phyloP scores from a whole-genome alignment of 30 jellyfish, hydroid and myxozoan genomes.

The Cassiopea andromeda region DNA sequence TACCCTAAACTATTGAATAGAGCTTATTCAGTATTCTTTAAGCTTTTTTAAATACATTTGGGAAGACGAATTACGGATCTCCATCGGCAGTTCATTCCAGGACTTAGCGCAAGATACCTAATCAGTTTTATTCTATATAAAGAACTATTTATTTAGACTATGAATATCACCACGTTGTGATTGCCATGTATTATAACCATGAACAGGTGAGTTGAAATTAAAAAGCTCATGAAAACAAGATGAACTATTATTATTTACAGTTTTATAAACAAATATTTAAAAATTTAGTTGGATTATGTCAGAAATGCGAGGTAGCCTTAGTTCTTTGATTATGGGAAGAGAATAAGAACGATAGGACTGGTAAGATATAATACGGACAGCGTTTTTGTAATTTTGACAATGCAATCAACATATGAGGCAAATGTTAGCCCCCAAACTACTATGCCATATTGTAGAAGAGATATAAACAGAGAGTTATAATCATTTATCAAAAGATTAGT shows the following conservation, averaged over 20 bases:
- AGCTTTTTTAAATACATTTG: too few relatives aligned
- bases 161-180: background rate
- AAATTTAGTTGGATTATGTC: background rate
- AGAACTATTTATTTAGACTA: background rate
- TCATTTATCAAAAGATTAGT: background rate
- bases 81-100: too few relatives aligned
- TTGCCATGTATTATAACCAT: background rate
- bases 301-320: background rate
- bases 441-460: constrained; percentile 15
- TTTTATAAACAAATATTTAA: background rate
- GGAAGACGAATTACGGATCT: too few relatives aligned
- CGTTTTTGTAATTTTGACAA: background rate
- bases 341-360: background rate
- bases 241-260: too few relatives aligned
- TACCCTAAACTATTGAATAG: too few relatives aligned
- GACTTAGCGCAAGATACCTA: background rate
- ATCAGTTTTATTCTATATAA: background rate
- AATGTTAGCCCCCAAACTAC: constrained; percentile 22
- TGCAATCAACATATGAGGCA: constrained; percentile 31
- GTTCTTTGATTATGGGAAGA: too few relatives aligned
- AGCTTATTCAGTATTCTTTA: too few relatives aligned
- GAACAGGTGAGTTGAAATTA: background rate
- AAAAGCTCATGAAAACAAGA: too few relatives aligned
- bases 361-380: background rate
- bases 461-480: constrained; percentile 11